These are phyloP conservation scores for Melanotaenia parkinsoni DNA, from an alignment of 2,797 vertebrate genomes.

Conservation along the genomic window DNA sequence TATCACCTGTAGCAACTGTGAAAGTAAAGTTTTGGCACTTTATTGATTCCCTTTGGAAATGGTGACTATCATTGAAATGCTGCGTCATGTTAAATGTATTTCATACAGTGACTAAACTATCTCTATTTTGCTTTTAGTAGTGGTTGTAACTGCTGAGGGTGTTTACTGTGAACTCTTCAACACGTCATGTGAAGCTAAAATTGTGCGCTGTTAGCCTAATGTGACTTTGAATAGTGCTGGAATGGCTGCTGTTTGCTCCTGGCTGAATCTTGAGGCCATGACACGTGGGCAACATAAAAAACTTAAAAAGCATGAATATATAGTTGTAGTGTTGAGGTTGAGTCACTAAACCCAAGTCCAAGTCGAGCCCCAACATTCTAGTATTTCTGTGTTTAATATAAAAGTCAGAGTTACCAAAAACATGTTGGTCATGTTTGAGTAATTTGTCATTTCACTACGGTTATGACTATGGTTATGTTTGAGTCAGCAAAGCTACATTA, in stretches of 20 bases:
- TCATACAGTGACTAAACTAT: conserved; percentile 55
- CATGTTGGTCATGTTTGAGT: neutral
- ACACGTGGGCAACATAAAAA: conserved; percentile 49
- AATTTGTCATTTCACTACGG: neutral
- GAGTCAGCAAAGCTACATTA: neutral
- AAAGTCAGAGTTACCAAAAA: neutral
- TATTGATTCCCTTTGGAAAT: conserved; percentile 54
- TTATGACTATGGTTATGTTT: neutral
- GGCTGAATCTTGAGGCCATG: conserved; percentile 52
- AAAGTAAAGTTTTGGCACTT: conserved; percentile 64
- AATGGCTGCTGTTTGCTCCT: conserved; percentile 56
- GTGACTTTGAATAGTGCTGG: conserved; percentile 53
- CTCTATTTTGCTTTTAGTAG: conserved; percentile 68
- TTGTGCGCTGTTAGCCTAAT: conserved; percentile 52
- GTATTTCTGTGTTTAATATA: conserved; percentile 23
- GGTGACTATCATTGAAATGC: conserved; percentile 58
- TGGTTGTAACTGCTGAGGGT: conserved; percentile 52
- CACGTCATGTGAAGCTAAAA: conserved; percentile 43
- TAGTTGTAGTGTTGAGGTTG: conserved; percentile 8
- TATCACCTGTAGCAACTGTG: conserved; percentile 40
- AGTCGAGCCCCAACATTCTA: conserved; percentile 28
- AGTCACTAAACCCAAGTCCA: conserved; percentile 15
- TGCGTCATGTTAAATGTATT: conserved; percentile 66
- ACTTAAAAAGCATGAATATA: conserved; percentile 40
- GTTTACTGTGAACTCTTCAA: conserved; percentile 36